Conservation (phyloP, 2,113 vertebrate genomes). For the Anguilla rostrata region DNA sequence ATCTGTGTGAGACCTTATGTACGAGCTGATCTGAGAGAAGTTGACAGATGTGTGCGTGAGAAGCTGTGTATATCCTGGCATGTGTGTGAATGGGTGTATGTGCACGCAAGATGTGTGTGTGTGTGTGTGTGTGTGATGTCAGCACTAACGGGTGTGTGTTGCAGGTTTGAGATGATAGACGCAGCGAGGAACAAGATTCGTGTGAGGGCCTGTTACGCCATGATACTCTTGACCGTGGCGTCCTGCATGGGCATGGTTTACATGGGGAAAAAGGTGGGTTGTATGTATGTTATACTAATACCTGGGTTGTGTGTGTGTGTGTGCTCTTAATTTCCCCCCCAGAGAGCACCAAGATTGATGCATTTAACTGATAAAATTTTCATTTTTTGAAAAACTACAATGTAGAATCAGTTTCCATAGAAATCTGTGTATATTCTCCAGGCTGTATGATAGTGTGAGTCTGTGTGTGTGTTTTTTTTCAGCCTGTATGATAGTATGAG, state of each 20-base stretch:
- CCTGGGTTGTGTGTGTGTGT: not conserved
- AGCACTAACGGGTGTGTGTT: constrained; percentile 20
- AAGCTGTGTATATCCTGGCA: not conserved
- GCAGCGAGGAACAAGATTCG: constrained; percentile 79
- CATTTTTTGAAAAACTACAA: too few species aligned
- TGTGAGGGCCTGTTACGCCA: constrained; percentile 80
- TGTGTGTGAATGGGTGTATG: too few species aligned
- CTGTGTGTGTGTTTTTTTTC: not conserved
- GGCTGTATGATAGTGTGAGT: not conserved
- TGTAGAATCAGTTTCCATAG: too few species aligned
- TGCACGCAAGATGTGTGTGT: too few species aligned
- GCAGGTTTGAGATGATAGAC: constrained; percentile 81
- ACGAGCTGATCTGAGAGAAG: not conserved
- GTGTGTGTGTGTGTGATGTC: not conserved
- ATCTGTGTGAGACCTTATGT: not conserved
- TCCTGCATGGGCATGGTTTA: constrained; percentile 75
- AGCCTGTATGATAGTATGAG: not conserved
- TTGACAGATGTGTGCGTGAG: not conserved
- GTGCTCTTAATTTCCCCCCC: too few species aligned
- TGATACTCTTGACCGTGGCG: constrained; percentile 78
- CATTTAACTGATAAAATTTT: too few species aligned
- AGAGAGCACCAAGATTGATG: too few species aligned
- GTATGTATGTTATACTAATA: not conserved
- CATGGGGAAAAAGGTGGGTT: constrained; percentile 82
- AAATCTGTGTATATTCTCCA: too few species aligned